Base-by-base conservation (phyloP, 2,113 vertebrate genomes). In the Synodontis membranacea region DNA sequence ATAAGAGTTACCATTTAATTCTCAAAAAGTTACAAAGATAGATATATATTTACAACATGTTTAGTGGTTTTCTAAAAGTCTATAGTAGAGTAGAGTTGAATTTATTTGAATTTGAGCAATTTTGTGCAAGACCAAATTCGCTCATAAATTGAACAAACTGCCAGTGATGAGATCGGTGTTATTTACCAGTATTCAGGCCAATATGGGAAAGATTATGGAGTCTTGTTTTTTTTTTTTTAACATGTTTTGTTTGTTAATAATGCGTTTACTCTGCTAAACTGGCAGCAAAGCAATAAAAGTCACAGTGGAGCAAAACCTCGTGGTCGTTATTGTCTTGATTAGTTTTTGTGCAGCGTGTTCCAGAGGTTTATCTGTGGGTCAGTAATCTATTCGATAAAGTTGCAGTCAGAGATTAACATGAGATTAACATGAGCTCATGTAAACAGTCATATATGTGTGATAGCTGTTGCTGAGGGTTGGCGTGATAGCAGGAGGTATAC, bases 281-380 rank as follows among this genome's bases (percentile, higher is more conserved):
- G 37, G 42, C 37, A 88, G 66, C 60, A 66, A 80, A 62, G 31
- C 46, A 89, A 88, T 88, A 86, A 89, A 89, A 86, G 66, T 48
- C 28, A 46, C 48, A 66, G 34, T 60, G 50, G 42, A 23, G 54
- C 25, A 46, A 75, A 8, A n/a, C 37, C 1, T 9, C 1, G 3
- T 42, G 17, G 37, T 62, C 0, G 5, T 60, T 31, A n/a, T 46
- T 46, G 28, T 62, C 2, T 46, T 48, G 37, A 46, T 62, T 19
- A 12, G 7, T n/a, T 60, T 62, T 42, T 21, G 21, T 1, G 0
- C 10, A 9, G 39, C 46, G 80, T 11, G 81, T 31, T 68, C 31
- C 4, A 10, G 80, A 46, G 74, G 4, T 34, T 37, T 79, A 54
- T 54, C 50, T 23, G 3, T 10, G 50, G 21, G 78, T 2, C 11